Conservation (phyloP, 2,113 vertebrate genomes). For the Limnothrissa miodon region DNA sequence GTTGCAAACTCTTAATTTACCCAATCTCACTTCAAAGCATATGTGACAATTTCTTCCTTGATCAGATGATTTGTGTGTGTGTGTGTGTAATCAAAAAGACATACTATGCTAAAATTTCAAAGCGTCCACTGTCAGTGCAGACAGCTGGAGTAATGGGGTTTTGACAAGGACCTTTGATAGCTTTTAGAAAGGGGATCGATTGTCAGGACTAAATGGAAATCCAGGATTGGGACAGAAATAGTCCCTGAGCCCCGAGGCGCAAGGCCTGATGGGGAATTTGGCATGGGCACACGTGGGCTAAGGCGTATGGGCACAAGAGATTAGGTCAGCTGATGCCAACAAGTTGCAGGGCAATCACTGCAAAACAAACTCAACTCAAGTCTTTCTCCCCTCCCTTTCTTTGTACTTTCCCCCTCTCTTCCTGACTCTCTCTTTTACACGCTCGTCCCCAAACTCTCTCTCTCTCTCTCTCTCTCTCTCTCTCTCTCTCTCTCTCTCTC, state of each 20-base stretch:
- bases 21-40: background rate
- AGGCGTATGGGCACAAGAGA: background rate
- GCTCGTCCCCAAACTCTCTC: background rate
- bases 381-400: too few relatives aligned
- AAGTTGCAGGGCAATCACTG: background rate
- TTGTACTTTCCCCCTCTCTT: too few relatives aligned
- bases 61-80: background rate
- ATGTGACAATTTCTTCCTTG: background rate
- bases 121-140: background rate
- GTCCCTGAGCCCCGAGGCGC: background rate
- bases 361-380: background rate
- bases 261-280: background rate
- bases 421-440: background rate
- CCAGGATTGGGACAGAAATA: background rate
- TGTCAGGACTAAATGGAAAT: background rate
- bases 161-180: background rate
- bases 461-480: background rate
- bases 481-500: background rate
- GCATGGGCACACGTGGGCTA: background rate
- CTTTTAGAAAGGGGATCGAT: background rate
- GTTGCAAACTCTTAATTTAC: background rate
- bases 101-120: background rate
- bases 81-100: too few relatives aligned
- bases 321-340: background rate
- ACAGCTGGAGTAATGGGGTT: conserved; percentile 2